phyloP scores from a whole-genome alignment of 2,888 invertebrate species.

The Cotesia congregata region DNA sequence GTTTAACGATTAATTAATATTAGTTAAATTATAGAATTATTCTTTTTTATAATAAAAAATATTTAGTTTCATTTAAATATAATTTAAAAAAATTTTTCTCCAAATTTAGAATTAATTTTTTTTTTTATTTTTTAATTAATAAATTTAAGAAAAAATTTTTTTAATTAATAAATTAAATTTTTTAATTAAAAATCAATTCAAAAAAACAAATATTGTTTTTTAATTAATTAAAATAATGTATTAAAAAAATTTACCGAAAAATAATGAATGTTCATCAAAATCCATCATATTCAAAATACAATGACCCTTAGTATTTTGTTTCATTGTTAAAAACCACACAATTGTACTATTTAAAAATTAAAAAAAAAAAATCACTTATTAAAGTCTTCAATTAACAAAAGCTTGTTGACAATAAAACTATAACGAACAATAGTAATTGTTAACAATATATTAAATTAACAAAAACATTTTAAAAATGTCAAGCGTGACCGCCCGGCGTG shows the following conservation, averaged over 20 bases:
- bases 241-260: conserved; percentile 45
- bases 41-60: too few relatives aligned
- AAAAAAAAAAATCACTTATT: neutral
- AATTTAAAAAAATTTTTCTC: too few relatives aligned
- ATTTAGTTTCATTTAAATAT: too few relatives aligned
- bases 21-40: neutral
- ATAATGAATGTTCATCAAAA: conserved; percentile 41
- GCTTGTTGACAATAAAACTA: neutral
- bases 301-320: conserved; percentile 48
- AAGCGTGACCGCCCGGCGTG: neutral
- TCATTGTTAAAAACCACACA: conserved; percentile 20
- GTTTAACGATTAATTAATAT: neutral
- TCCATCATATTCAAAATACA: conserved; percentile 53
- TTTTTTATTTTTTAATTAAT: too few relatives aligned
- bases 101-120: too few relatives aligned
- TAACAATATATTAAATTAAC: neutral
- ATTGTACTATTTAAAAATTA: neutral
- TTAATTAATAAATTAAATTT: too few relatives aligned
- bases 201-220: neutral
- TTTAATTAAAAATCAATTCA: neutral
- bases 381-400: neutral
- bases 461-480: neutral
- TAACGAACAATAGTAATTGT: too few relatives aligned
- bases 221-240: neutral
- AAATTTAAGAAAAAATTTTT: too few relatives aligned